Base-by-base conservation (phyloP, 2,113 vertebrate genomes). In the Phoxinus phoxinus region DNA sequence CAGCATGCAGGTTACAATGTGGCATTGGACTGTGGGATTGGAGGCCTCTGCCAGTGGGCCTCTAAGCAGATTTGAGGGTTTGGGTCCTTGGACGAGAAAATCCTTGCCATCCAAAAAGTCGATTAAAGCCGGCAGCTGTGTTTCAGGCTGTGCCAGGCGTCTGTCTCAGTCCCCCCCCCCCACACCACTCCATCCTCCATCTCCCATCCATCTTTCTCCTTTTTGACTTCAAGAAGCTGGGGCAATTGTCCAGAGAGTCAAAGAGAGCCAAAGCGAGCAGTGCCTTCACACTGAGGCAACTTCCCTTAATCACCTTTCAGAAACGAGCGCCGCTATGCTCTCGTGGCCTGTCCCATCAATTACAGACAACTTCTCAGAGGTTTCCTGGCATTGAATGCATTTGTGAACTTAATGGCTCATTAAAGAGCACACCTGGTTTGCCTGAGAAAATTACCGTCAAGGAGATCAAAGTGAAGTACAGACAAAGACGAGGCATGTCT, bases 111-210 rank as follows among this genome's bases (percentile, higher is more conserved):
- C 92, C 90, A 87, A 92, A 94, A 94, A 95, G 92, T 94, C 91
- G 92, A 94, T 94, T 94, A 93, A 94, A 95, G 93, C 92, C 91
- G 92, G 90, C 94, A 95, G 94, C 94, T 95, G 95, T 85, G 91
- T 92, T 93, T 94, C 89, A 93, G 93, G 89, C 91, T 87, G 84
- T 94, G 94, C 94, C 94, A 94, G 91, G 87, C 88, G 78, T 89
- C 90, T 88, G 41, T 65, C 61, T 21, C 46, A 35, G 84, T 86
- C 86, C 86, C 75, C 85, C n/a, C 46, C 74, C 13, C 4, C 61
- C 82, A 19, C 73, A 65, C 69, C 46, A 69, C 32, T 56, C 59
- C 59, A 82, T 46, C n/a, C 65, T 65, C 56, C 37, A 81, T 75
- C 72, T 75, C 65, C 71, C 30, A 72, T 83, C 17, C 89, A 85